Evolutionary conservation across 37 sponge, comb jelly and placozoan species (phyloP).

Genomic region (Halichondria panicea): DNA sequence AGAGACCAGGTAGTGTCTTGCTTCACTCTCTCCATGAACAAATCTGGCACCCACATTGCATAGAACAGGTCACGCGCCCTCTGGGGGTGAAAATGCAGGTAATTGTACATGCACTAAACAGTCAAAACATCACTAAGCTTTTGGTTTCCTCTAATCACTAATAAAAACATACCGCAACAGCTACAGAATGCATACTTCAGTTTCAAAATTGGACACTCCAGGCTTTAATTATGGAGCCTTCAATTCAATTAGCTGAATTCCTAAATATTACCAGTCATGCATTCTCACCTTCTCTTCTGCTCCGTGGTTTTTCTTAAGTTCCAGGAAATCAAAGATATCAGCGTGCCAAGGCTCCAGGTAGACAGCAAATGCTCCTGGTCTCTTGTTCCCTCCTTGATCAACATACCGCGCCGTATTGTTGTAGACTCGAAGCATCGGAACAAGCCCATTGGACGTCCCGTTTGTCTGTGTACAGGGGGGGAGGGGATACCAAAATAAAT

Average conservation of each 20-base stretch:
- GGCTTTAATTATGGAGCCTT: neutral
- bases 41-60: slow-evolving; percentile 97
- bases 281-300: slow-evolving; percentile 84
- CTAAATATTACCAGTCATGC: neutral
- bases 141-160: no score
- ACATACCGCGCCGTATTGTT: slow-evolving; percentile 99
- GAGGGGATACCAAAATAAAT: no score
- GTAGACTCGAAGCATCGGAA: slow-evolving; percentile 97
- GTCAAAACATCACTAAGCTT: no score
- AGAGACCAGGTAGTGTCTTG: slow-evolving; percentile 87
- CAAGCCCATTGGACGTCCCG: slow-evolving; percentile 95
- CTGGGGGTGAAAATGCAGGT: no score
- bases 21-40: slow-evolving; percentile 97
- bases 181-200: no score
- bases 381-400: slow-evolving; percentile 98
- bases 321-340: slow-evolving; percentile 94
- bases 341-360: slow-evolving; percentile 99
- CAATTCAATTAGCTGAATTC: neutral
- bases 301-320: slow-evolving; percentile 97
- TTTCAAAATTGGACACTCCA: no score
- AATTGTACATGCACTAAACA: no score
- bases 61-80: slow-evolving; percentile 97
- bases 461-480: slow-evolving; percentile 73
- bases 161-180: no score
- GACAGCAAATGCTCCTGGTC: slow-evolving; percentile 99